These are phyloP conservation scores for Ceramica pisi DNA, from an alignment of 2,888 invertebrate genomes.

Conservation along the genomic window DNA sequence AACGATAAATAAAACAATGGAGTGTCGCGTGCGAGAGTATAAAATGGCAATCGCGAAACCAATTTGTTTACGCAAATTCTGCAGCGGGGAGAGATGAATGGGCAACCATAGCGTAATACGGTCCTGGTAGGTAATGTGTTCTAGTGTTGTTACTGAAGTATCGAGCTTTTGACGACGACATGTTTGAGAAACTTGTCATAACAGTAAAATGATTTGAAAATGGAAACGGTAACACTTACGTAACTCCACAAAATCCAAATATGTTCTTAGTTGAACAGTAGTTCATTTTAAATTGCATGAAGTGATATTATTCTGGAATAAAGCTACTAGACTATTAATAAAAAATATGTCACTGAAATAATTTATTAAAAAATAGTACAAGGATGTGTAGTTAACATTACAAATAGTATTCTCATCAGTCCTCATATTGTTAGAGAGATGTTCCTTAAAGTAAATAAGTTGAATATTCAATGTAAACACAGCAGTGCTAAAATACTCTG, in stretches of 20 bases:
- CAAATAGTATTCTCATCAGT: too few relatives aligned
- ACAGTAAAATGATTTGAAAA: neutral
- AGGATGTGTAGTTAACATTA: too few relatives aligned
- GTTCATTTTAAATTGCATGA: too few relatives aligned
- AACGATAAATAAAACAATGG: constrained; percentile 91
- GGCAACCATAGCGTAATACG: constrained; percentile 90
- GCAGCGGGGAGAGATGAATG: constrained; percentile 90
- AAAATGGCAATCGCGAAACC: constrained; percentile 91
- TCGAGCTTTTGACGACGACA: constrained; percentile 37
- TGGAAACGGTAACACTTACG: neutral
- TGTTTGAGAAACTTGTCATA: neutral
- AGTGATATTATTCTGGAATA: neutral
- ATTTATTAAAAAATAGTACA: too few relatives aligned
- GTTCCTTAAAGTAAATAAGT: too few relatives aligned
- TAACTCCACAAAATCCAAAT: too few relatives aligned
- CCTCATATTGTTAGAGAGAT: too few relatives aligned
- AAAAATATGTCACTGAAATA: too few relatives aligned
- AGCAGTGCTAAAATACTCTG: too few relatives aligned
- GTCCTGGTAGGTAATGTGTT: constrained; percentile 82
- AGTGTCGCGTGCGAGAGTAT: constrained; percentile 89
- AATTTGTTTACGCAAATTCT: constrained; percentile 91
- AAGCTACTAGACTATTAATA: neutral
- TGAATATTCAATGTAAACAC: too few relatives aligned
- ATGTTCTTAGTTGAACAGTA: neutral
- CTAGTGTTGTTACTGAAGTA: constrained; percentile 70